Conservation (phyloP, 2,797 vertebrate genomes). For the Diglossa cyanea region DNA sequence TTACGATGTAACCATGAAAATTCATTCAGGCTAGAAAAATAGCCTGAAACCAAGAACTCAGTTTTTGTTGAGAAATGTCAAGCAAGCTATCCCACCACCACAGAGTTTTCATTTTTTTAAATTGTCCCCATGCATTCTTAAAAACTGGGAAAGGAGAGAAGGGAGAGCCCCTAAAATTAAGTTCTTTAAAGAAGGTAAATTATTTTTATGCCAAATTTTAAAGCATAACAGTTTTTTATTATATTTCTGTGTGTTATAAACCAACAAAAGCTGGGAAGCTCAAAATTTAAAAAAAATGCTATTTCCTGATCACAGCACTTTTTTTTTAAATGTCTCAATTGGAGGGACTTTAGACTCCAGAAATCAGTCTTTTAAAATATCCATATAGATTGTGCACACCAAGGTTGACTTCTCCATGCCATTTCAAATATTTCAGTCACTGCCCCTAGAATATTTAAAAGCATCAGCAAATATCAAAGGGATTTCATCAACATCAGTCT, state of each 20-base stretch:
- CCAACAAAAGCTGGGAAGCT: neutral
- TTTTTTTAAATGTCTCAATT: neutral
- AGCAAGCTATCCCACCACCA: constrained; percentile 2
- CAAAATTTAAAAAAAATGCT: neutral
- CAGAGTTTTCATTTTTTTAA: neutral
- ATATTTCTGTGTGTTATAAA: neutral
- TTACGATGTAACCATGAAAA: constrained; percentile 59
- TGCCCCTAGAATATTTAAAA: neutral
- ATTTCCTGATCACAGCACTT: neutral
- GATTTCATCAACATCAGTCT: neutral
- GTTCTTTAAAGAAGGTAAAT: neutral
- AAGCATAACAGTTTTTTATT: neutral
- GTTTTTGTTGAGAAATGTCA: constrained; percentile 52
- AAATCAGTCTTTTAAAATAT: neutral
- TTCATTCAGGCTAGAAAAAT: constrained; percentile 53
- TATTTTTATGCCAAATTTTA: neutral
- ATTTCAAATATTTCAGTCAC: neutral
- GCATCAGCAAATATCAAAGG: neutral
- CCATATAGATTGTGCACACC: neutral
- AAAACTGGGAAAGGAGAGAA: neutral
- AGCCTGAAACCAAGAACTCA: constrained; percentile 44
- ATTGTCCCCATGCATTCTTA: neutral
- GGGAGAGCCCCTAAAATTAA: neutral
- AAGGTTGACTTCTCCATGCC: neutral
- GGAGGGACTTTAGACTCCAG: neutral